Evolutionary conservation across 2,113 vertebrate species (phyloP).

Genomic region (Cygnus buccinator): DNA sequence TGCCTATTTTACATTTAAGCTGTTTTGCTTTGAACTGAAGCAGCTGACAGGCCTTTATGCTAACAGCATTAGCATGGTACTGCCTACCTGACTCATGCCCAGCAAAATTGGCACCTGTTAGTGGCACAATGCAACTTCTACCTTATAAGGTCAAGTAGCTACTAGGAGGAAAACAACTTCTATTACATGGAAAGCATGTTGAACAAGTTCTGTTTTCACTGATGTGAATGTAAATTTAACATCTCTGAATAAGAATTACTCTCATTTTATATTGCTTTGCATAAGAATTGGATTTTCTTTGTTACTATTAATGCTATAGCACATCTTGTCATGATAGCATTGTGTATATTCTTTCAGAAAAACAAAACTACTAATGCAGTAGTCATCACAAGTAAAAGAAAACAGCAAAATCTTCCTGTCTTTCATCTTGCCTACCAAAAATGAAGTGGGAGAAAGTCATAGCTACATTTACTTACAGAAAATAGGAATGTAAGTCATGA

Average conservation of each 20-base stretch:
- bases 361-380: not conserved
- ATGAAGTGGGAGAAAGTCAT: not conserved
- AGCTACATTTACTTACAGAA: slow-evolving; percentile 7
- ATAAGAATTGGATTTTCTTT: not conserved
- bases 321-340: fast-evolving
- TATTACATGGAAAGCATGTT: not conserved
- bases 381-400: slow-evolving; percentile 40
- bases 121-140: slow-evolving; percentile 1
- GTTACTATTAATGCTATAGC: not conserved
- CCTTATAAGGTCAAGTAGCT: slow-evolving; percentile 36
- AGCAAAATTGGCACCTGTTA: not conserved
- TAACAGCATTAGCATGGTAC: not conserved
- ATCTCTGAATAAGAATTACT: not conserved
- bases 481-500: not conserved
- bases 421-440: slow-evolving; percentile 47
- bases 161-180: slow-evolving; percentile 44
- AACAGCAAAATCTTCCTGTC: slow-evolving; percentile 57
- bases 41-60: slow-evolving; percentile 37
- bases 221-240: not conserved
- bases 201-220: not conserved
- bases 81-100: not conserved
- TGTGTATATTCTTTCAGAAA: not conserved
- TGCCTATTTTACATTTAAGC: slow-evolving; percentile 28
- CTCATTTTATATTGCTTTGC: not conserved
- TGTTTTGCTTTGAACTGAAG: slow-evolving; percentile 51